Evolutionary conservation across 2,888 invertebrate genomes (phyloP).

Genomic region (Eueremaeus valkanovi): DNA sequence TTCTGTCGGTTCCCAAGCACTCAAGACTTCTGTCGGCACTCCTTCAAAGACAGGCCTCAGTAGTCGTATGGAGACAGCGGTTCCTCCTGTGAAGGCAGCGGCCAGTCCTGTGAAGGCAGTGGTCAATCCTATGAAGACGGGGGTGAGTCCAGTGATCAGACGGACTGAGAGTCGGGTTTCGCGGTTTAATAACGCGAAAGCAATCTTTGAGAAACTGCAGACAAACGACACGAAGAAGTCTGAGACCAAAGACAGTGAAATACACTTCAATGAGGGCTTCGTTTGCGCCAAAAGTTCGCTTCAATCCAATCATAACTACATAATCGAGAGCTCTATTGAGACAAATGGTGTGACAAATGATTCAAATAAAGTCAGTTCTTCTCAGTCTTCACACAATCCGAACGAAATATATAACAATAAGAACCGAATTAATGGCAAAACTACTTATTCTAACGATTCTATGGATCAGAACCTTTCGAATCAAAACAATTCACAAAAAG

Average conservation of each 20-base stretch:
- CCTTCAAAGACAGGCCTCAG: too few relatives aligned
- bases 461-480: neutral
- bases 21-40: too few relatives aligned
- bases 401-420: constrained; percentile 20
- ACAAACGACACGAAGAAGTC: constrained; percentile 41
- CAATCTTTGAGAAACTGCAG: constrained; percentile 83
- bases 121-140: neutral
- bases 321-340: neutral
- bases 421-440: constrained; percentile 35
- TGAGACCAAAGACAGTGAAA: constrained; percentile 24
- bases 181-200: constrained; percentile 71
- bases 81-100: too few relatives aligned
- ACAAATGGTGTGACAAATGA: neutral
- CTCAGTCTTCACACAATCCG: neutral
- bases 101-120: too few relatives aligned
- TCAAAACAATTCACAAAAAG: too few relatives aligned
- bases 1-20: too few relatives aligned
- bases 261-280: constrained; percentile 36
- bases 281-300: constrained; percentile 20
- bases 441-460: constrained; percentile 5
- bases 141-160: neutral
- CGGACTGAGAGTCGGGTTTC: constrained; percentile 47
- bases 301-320: constrained; percentile 28
- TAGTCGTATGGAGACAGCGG: too few relatives aligned
- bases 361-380: neutral